Conservation (phyloP, 2,888 invertebrate genomes). For the Trissolcus brochymenae region DNA sequence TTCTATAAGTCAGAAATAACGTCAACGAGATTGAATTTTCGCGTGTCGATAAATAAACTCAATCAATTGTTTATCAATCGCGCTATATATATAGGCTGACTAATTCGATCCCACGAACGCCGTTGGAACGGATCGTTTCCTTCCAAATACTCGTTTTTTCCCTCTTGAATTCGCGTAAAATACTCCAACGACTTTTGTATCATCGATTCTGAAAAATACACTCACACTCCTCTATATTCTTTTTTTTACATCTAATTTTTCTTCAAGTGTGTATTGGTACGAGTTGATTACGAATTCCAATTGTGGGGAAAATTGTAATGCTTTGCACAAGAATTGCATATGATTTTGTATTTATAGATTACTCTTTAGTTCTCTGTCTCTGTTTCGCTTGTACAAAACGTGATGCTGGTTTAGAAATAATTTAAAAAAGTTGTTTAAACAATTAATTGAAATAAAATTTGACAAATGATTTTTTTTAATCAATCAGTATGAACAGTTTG, state of each 20-base stretch:
- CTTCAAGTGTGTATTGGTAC: background rate
- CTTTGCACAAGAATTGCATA: background rate
- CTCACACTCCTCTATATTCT: too few relatives aligned
- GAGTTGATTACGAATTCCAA: background rate
- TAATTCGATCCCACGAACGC: background rate
- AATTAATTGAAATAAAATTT: too few relatives aligned
- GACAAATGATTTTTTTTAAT: too few relatives aligned
- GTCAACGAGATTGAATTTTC: background rate
- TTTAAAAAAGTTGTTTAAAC: too few relatives aligned
- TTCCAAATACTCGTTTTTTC: too few relatives aligned
- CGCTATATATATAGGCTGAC: conserved; percentile 1
- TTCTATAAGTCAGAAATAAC: background rate
- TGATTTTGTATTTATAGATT: conserved; percentile 5
- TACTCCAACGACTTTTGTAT: too few relatives aligned
- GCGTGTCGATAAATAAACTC: background rate
- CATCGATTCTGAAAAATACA: too few relatives aligned
- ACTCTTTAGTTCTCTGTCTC: too few relatives aligned
- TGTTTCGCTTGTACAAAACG: background rate
- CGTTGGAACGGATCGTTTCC: too few relatives aligned
- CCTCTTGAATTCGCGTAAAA: too few relatives aligned
- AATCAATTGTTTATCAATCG: background rate
- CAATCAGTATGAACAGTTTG: too few relatives aligned
- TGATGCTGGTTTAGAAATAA: conserved; percentile 1
- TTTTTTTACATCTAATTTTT: background rate
- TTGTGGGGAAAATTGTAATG: background rate